These are phyloP conservation scores for Dusona sp. DNA, from an alignment of 2,888 invertebrate genomes.

Conservation along the genomic window DNA sequence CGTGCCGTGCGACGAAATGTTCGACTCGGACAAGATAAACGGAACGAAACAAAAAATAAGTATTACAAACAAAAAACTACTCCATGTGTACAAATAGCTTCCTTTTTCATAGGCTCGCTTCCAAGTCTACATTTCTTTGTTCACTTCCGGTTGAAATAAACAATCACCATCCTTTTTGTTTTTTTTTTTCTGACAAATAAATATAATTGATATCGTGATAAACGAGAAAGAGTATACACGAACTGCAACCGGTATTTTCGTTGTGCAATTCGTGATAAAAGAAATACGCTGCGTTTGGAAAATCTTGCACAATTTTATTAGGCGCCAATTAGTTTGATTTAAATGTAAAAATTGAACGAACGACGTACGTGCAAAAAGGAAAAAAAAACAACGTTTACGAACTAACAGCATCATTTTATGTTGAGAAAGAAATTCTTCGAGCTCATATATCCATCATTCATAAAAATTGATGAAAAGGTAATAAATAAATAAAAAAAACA, in stretches of 20 bases:
- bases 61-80: neutral
- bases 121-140: slow-evolving; percentile 10
- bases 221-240: neutral
- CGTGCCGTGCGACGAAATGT: too few species aligned
- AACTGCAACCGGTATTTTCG: neutral
- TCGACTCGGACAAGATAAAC: neutral
- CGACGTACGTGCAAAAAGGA: neutral
- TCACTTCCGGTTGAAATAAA: slow-evolving; percentile 20
- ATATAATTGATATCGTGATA: slow-evolving; percentile 12
- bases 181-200: slow-evolving; percentile 21
- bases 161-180: slow-evolving; percentile 1
- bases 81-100: slow-evolving; percentile 36
- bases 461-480: slow-evolving; percentile 14
- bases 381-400: neutral
- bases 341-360: neutral
- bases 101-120: slow-evolving; percentile 46
- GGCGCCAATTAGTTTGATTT: slow-evolving; percentile 21
- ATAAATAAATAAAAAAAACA: slow-evolving; percentile 5
- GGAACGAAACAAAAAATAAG: neutral
- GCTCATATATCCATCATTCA: neutral
- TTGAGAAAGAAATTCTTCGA: neutral
- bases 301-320: slow-evolving; percentile 43
- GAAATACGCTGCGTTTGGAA: neutral
- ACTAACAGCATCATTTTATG: slow-evolving; percentile 9
- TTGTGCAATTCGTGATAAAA: slow-evolving; percentile 30